Evolutionary conservation across 2,888 invertebrate species (phyloP).

Genomic region (Proisotoma minuta): DNA sequence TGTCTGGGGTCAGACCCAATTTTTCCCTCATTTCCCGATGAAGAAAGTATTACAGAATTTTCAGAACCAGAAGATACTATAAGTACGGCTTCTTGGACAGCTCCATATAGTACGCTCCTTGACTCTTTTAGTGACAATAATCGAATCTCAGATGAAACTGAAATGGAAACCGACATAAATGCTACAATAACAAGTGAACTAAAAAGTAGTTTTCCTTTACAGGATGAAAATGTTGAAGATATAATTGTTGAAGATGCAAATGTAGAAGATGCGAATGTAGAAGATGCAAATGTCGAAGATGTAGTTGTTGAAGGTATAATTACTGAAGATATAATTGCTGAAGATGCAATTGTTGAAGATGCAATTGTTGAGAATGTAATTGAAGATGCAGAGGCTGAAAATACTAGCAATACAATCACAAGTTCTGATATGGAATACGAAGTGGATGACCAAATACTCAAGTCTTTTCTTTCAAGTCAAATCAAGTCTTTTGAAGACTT

Average conservation of each 20-base stretch:
- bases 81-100: no score
- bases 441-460: constrained; percentile 11
- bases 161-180: no score
- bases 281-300: neutral
- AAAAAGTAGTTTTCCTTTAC: no score
- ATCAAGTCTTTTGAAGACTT: neutral
- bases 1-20: constrained; percentile 33
- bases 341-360: neutral
- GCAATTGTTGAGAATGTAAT: neutral
- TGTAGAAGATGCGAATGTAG: neutral
- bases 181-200: no score
- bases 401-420: constrained; percentile 9
- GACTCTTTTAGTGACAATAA: neutral
- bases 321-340: no score
- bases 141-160: neutral
- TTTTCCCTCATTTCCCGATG: neutral
- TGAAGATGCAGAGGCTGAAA: neutral
- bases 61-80: neutral
- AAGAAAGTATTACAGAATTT: neutral
- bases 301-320: no score
- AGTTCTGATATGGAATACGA: constrained; percentile 13
- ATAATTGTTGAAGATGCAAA: neutral
- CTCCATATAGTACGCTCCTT: no score
- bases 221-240: no score
- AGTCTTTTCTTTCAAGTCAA: constrained; percentile 10